These are phyloP conservation scores for Metalampra italica DNA, from an alignment of 2,888 invertebrate species.

Conservation along the genomic window DNA sequence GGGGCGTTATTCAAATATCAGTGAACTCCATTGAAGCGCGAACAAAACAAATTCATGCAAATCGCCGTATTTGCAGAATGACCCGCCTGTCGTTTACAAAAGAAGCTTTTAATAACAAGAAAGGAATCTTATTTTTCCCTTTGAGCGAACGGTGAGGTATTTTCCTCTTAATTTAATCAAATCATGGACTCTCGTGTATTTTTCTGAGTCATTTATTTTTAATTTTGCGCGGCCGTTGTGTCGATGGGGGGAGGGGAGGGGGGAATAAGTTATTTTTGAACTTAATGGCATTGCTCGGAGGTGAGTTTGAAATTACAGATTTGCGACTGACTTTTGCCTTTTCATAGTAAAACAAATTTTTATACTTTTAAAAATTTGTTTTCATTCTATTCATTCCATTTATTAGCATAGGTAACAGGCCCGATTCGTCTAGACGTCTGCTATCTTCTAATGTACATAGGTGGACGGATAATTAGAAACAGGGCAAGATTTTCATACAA, in stretches of 20 bases:
- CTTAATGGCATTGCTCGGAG: too few relatives aligned
- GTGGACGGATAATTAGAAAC: too few relatives aligned
- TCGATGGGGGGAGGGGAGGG: background rate
- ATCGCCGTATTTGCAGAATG: conserved; percentile 62
- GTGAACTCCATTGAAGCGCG: conserved; percentile 33
- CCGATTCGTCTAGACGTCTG: too few relatives aligned
- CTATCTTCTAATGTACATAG: too few relatives aligned
- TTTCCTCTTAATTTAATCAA: conserved; percentile 72
- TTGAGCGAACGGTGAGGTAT: conserved; percentile 44
- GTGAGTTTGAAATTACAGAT: too few relatives aligned
- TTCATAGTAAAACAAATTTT: too few relatives aligned
- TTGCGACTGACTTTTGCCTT: too few relatives aligned
- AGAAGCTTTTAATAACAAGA: conserved; percentile 61
- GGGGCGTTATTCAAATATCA: conserved; percentile 46
- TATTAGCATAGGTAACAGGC: too few relatives aligned
- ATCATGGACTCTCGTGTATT: conserved; percentile 58
- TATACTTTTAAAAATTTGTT: too few relatives aligned
- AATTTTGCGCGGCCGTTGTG: conserved; percentile 41
- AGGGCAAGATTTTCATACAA: too few relatives aligned
- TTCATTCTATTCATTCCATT: too few relatives aligned
- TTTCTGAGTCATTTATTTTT: conserved; percentile 71
- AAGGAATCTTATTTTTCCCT: conserved; percentile 25
- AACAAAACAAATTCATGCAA: conserved; percentile 59
- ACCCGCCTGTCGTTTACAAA: conserved; percentile 41
- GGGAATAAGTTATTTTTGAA: background rate